Percentiles rank a stretch among this genome's conserved stretches.
These are phyloP conservation scores for Hymenochirus boettgeri DNA, from an alignment of 2,113 vertebrate species.

Conservation along the genomic window DNA sequence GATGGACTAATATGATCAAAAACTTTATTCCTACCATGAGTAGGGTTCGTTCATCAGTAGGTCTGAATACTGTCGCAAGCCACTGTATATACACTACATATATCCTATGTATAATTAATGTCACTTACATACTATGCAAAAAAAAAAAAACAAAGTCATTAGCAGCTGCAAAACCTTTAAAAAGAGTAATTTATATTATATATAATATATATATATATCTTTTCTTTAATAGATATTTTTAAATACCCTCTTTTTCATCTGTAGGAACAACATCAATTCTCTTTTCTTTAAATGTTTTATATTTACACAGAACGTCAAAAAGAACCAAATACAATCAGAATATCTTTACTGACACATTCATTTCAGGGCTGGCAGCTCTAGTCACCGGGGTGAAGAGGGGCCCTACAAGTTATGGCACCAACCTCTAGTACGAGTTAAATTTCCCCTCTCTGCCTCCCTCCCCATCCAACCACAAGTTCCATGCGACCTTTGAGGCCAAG, in stretches of 20 bases:
- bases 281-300: conserved; percentile 41
- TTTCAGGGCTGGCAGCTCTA: conserved; percentile 30
- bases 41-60: too few relatives aligned
- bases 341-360: conserved; percentile 42
- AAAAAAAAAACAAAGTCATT: conserved; percentile 22
- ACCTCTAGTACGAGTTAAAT: conserved; percentile 28
- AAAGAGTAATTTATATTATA: conserved; percentile 10
- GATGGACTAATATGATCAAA: too few relatives aligned
- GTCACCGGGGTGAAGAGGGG: conserved; percentile 35
- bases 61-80: too few relatives aligned
- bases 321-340: conserved; percentile 43
- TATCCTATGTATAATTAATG: conserved; percentile 1
- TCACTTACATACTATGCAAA: conserved; percentile 6
- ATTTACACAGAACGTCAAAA: conserved; percentile 42
- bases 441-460: conserved; percentile 22
- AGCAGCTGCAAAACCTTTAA: conserved; percentile 15
- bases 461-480: conserved; percentile 38
- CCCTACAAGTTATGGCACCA: conserved; percentile 36
- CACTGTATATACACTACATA: not conserved
- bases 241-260: conserved; percentile 5
- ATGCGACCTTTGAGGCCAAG: conserved; percentile 43
- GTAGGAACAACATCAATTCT: conserved; percentile 25
- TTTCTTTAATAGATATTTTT: conserved; percentile 1
- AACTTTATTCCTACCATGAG: too few relatives aligned
- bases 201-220: too few relatives aligned